These are phyloP conservation scores for Salvelinus namaycush DNA, from an alignment of 2,113 vertebrate genomes.

Conservation along the genomic window DNA sequence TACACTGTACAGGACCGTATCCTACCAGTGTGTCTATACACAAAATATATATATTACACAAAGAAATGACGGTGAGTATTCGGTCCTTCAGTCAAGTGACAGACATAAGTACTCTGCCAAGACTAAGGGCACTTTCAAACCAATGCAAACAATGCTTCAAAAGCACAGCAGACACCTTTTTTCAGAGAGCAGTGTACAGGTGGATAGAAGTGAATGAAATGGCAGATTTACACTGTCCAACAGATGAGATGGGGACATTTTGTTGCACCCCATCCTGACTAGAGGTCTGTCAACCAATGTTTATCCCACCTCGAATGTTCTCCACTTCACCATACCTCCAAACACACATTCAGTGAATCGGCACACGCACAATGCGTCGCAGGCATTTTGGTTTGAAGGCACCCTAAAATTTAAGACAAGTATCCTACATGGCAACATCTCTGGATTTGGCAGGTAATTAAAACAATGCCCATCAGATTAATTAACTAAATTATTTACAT, in stretches of 20 bases:
- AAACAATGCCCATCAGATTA: no score
- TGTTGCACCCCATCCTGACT: no score
- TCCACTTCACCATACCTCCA: not conserved
- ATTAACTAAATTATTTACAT: no score
- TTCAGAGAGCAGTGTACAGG: not conserved
- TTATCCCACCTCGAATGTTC: not conserved
- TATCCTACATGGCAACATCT: not conserved
- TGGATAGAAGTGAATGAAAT: constrained; percentile 3
- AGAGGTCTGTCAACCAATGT: not conserved
- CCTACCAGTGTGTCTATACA: not conserved
- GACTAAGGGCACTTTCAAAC: constrained; percentile 58
- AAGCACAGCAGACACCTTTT: not conserved
- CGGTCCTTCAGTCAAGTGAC: constrained; percentile 36
- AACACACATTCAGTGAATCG: not conserved
- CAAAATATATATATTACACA: not conserved
- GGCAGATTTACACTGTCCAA: constrained; percentile 1
- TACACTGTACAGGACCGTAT: not conserved
- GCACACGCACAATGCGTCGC: not conserved
- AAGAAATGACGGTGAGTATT: constrained; percentile 3
- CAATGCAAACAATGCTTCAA: not conserved
- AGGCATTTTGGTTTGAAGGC: not conserved
- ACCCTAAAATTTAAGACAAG: not conserved
- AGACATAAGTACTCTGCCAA: constrained; percentile 59
- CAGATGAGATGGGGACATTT: constrained; percentile 1
- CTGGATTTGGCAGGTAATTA: not conserved